Percentiles rank a stretch among this genome's conserved stretches.
phyloP scores from a whole-genome alignment of 2,888 invertebrate genomes.

The Latrodectus elegans region DNA sequence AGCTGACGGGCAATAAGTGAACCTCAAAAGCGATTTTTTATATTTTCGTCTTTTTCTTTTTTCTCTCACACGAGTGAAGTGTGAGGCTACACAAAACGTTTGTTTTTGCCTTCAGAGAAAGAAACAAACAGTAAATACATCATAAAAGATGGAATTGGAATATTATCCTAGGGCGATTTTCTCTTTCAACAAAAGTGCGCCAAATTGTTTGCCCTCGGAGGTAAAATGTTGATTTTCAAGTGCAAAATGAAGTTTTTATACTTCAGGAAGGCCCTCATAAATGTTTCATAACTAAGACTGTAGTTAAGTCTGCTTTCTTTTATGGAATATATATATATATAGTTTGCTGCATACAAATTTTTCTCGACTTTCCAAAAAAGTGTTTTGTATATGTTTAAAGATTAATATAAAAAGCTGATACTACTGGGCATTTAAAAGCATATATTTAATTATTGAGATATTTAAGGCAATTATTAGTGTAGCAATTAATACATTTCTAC shows the following conservation, averaged over 20 bases:
- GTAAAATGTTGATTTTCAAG: constrained; percentile 3
- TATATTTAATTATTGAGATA: too few relatives aligned
- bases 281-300: not conserved
- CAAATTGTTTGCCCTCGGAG: not conserved
- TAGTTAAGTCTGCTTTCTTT: too few relatives aligned
- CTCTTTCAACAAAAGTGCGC: not conserved
- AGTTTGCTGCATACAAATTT: too few relatives aligned
- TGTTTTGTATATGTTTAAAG: too few relatives aligned
- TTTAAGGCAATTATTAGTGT: too few relatives aligned
- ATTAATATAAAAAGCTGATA: too few relatives aligned
- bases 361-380: too few relatives aligned
- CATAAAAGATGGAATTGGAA: constrained; percentile 3
- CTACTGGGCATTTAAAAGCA: too few relatives aligned
- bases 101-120: not conserved
- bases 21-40: constrained; percentile 31
- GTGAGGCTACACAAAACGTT: constrained; percentile 1
- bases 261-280: not conserved
- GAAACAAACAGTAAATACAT: constrained; percentile 2
- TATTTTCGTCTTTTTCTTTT: not conserved
- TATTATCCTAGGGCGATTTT: constrained; percentile 1
- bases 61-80: not conserved
- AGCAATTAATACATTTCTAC: too few relatives aligned
- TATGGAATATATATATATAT: too few relatives aligned
- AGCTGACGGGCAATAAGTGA: constrained; percentile 54
- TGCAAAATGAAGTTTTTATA: not conserved